Percentiles rank a stretch among this genome's conserved stretches.
Conservation (phyloP, 2,113 vertebrate species). For the Podiceps cristatus region DNA sequence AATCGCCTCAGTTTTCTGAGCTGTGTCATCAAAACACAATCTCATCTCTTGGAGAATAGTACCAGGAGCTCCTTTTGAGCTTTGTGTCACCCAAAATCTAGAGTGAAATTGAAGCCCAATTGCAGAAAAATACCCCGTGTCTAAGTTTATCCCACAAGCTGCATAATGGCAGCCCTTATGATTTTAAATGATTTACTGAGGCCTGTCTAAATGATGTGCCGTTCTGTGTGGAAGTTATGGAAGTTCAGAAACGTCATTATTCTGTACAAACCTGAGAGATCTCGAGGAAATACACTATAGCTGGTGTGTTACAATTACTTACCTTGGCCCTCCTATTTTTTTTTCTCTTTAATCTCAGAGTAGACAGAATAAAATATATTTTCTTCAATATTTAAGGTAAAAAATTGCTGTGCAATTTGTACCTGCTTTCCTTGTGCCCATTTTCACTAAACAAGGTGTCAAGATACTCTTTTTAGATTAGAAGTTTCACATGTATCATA, state of each 20-base stretch:
- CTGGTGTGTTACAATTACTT: not conserved
- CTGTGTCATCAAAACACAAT: slow-evolving; percentile 38
- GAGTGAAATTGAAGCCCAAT: slow-evolving; percentile 48
- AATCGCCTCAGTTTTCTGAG: slow-evolving; percentile 56
- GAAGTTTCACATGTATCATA: not conserved
- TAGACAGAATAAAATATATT: not conserved
- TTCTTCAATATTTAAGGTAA: not conserved
- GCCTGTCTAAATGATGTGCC: slow-evolving; percentile 1
- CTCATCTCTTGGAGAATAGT: slow-evolving; percentile 35
- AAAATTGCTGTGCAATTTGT: not conserved
- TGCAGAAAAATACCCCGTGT: slow-evolving; percentile 54
- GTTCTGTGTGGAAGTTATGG: slow-evolving; percentile 1
- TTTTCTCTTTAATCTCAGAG: not conserved
- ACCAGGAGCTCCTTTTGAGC: slow-evolving; percentile 19
- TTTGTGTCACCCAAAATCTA: slow-evolving; percentile 34
- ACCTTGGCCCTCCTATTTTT: not conserved
- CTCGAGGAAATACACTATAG: not conserved
- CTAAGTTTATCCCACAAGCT: slow-evolving; percentile 30
- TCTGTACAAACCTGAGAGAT: not conserved
- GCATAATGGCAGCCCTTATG: slow-evolving; percentile 27
- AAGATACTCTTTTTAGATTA: not conserved
- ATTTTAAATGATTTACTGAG: slow-evolving; percentile 60
- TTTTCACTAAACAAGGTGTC: not conserved
- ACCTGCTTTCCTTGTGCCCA: not conserved
- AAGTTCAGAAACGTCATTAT: slow-evolving; percentile 25